Evolutionary conservation across 2,888 invertebrate genomes (phyloP), one percentile per base, ranked within the genome.

Genomic region (Therioaphis trifolii): DNA sequence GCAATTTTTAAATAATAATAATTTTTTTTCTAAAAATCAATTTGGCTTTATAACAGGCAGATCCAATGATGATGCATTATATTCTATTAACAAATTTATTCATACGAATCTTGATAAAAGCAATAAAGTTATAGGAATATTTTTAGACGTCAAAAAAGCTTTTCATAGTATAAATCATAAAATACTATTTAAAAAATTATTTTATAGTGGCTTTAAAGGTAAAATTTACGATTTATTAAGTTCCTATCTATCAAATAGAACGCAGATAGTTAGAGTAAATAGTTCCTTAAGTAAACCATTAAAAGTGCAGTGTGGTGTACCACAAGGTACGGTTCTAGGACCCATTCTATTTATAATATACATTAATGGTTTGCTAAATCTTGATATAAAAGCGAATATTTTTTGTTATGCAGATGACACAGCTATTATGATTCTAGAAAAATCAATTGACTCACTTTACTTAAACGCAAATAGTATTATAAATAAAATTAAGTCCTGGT

Each of bases 31-130:
- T 35, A 63, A 63, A 63, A 63, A 63, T 29, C 29, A 63, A 15
- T 63, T 63, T 29, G 61, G 55, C n/a, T 58, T 58, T 58, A 35
- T 58, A 58, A 58, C 9, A 24, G 55, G 55, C 4, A 58, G n/a
- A 58, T 63, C 29, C 5, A 29, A 4, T 63, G 24, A 61, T 15
- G 27, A 61, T 15, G 14, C 61, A 4, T 61, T 61, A 61, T 61
- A 5, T 61, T 61, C 27, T 27, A 15, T 61, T 24, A 61, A 24
- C 27, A 11, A 61, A 61, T 27, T 61, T 61, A 27, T 61, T 12
- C 27, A 35, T 35, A 35, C 35, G 7, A 35, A 35, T 35, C 35
- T 35, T 7, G 35, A 35, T 7, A 35, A 35, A 35, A 35, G 35
- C 7, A 35, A 35, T 35, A 35, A 61, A 12, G 15, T 61, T 61